These are phyloP conservation scores for Cydia fagiglandana DNA, from an alignment of 1,140 invertebrate genomes.

Conservation along the genomic window DNA sequence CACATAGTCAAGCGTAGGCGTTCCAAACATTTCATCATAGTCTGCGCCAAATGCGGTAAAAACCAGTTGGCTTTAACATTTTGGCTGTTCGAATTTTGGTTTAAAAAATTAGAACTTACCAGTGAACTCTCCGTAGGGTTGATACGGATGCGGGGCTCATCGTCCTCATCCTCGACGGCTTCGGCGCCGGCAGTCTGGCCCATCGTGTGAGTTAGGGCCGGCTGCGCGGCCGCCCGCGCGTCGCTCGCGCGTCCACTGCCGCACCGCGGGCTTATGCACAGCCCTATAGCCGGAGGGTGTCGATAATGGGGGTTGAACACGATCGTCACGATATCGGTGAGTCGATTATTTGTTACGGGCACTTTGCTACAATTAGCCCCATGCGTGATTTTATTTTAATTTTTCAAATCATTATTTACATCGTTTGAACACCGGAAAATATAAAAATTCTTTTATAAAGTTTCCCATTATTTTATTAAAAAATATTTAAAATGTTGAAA, in stretches of 20 bases:
- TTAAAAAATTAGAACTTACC: slow-evolving; percentile 47
- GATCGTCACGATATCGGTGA: slow-evolving; percentile 36
- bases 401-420: no score
- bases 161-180: slow-evolving; percentile 58
- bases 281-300: slow-evolving; percentile 47
- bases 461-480: no score
- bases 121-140: slow-evolving; percentile 65
- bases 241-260: slow-evolving; percentile 68
- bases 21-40: background rate
- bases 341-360: background rate
- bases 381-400: no score
- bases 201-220: slow-evolving; percentile 49
- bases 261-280: slow-evolving; percentile 55
- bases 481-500: no score
- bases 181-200: slow-evolving; percentile 66
- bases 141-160: slow-evolving; percentile 63
- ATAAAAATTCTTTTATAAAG: no score
- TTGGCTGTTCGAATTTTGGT: background rate
- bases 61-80: background rate
- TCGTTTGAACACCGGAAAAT: no score
- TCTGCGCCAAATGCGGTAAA: background rate
- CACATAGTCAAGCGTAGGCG: slow-evolving; percentile 12
- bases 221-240: slow-evolving; percentile 66
- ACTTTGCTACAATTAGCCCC: background rate
- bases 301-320: slow-evolving; percentile 35